A percentile compares a stretch with the other conserved stretches of the same genome.
Evolutionary conservation across 2,113 vertebrate species (phyloP).

Genomic region (Proterorhinus semilunaris): DNA sequence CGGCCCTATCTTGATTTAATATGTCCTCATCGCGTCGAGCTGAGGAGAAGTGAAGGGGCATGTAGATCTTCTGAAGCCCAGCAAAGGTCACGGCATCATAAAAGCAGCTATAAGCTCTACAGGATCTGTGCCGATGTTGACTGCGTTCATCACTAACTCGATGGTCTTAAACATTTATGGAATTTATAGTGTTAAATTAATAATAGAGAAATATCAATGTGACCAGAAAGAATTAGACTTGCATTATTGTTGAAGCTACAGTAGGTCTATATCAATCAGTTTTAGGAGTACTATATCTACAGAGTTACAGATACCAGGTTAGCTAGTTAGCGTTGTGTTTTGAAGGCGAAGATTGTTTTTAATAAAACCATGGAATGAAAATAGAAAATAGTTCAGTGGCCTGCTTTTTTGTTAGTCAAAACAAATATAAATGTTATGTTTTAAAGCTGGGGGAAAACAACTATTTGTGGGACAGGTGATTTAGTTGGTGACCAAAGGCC

Average conservation of each 20-base stretch:
- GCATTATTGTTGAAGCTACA: neutral
- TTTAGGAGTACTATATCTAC: neutral
- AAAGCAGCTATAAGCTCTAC: conserved; percentile 27
- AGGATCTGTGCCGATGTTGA: conserved; percentile 16
- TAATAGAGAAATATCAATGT: conserved; percentile 9
- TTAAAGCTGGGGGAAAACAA: too few relatives aligned
- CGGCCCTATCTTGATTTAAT: conserved; percentile 75
- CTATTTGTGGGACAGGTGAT: too few relatives aligned
- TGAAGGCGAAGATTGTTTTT: too few relatives aligned
- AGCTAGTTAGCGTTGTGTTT: neutral
- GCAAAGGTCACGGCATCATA: conserved; percentile 64
- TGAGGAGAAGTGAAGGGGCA: conserved; percentile 18
- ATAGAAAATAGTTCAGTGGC: too few relatives aligned
- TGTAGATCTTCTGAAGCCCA: conserved; percentile 36
- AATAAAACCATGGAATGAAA: too few relatives aligned
- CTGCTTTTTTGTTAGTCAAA: too few relatives aligned
- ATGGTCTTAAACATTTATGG: conserved; percentile 28
- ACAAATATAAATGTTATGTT: too few relatives aligned
- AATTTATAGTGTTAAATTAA: conserved; percentile 19
- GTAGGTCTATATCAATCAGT: neutral
- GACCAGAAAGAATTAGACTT: neutral
- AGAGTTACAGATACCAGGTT: neutral
- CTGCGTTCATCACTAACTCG: conserved; percentile 26
- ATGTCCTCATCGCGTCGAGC: conserved; percentile 58
- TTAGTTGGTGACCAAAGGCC: too few relatives aligned